Evolutionary conservation across 2,888 invertebrate species (phyloP), one percentile per base, ranked within the genome.

Genomic region (Tetanocera ferruginea): DNA sequence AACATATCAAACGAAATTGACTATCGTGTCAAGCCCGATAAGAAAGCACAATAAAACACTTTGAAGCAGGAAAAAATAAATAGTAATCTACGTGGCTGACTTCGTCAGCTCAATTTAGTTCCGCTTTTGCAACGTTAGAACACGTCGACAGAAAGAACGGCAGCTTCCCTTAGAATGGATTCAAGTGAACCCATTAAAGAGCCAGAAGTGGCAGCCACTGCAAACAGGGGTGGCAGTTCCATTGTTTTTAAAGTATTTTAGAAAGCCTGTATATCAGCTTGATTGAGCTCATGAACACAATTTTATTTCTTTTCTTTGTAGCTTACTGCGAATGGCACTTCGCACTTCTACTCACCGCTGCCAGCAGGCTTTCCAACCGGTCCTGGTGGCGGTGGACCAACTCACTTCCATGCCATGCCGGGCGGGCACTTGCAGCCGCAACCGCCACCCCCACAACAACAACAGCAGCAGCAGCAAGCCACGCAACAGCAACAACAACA

Each of bases 281-380:
- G 19, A 55, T 23, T 1, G 23, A 3, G 25, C 11, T 19, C 1
- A 23, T 51, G 3, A 25, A 51, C 17, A 64, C 37, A 25, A 62
- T 64, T 25, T 51, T 70, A 76, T 37, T 76, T 82, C 77, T 52
- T 77, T 37, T 79, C 5, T 81, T 83, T 91, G 43, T 91, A 94
- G 94, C 92, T 93, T 85, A 93, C 93, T 83, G 92, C 93, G 77
- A 94, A 94, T 91, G 93, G 95, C 87, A 93, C 93, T 80, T 93
- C 94, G 86, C 93, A 94, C 87, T 94, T 92, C 85, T 94, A 93
- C 86, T 92, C 93, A 81, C 89, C 91, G 37, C 89, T 91, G 84
- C 92, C 93, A 34, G 89, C 93, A 2, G 91, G 91, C 71, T 91
- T 89, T 81, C 90, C 88, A 83, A 90, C 89, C 89, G 93, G 84